Evolutionary conservation across 2,113 vertebrate species (phyloP), one percentile per base, ranked within the genome.

Genomic region (Muntiacus muntjak): DNA sequence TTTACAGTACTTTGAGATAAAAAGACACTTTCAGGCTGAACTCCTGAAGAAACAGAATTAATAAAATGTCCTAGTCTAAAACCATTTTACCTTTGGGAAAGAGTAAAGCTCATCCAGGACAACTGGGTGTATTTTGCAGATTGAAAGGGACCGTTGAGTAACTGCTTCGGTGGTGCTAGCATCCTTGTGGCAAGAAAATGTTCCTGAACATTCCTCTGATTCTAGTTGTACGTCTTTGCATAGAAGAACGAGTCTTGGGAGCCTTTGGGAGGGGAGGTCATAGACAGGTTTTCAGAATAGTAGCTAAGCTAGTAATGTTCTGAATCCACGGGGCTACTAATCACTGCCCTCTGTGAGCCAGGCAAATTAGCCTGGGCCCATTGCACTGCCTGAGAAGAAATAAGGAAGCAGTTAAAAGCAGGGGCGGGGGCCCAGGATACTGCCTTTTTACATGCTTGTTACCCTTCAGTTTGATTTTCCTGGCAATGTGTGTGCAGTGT

Each of bases 1-100:
- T 90, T 47, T 19, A 43, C 55, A 43, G 57, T 85, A 33, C 50
- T 94, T 85, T 94, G 58, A 89, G 55, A 94, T 60, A 89, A 96
- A 96, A 64, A 33, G 40, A 83, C 47, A 23, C 55, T 47, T 91
- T 86, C 45, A 67, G 50, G 43, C 84, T 85, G 74, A 86, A 76
- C 28, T 36, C 23, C 43, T 0, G 6, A 67, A 88, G 52, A 91
- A 90, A 85, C 15, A 86, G 62, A 97, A 95, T 81, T 83, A 64
- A 86, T 78, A 45, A 94, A 79, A n/a, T 45, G 43, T 79, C 60
- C 78, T 47, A 47, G 26, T 33, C 94, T 50, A 67, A 96, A 86
- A 60, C 15, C 7, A 54, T 26, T 45, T 52, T 12, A 7, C 57
- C 71, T 30, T 21, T 85, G 71, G 93, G 87, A 95, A 82, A 55